Evolutionary conservation across 2,888 invertebrate genomes (phyloP).

Genomic region (Leucophenga montana): DNA sequence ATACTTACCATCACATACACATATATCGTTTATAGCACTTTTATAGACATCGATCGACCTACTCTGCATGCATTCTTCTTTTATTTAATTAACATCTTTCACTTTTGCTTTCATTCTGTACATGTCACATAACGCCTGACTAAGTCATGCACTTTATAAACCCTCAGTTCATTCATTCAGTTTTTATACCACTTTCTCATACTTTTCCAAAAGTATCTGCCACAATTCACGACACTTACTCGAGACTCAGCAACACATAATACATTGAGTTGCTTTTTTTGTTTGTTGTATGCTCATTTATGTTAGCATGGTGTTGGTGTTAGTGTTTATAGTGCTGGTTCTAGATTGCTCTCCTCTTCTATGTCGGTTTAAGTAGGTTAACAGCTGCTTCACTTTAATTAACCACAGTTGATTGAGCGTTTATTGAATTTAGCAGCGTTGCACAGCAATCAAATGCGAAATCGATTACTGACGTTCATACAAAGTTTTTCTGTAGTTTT

Average conservation of each 20-base stretch:
- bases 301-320: neutral
- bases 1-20: no score
- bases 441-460: neutral
- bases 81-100: slow-evolving; percentile 15
- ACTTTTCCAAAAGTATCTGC: neutral
- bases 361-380: slow-evolving; percentile 25
- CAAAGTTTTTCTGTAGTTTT: neutral
- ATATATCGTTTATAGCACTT: no score
- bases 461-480: neutral
- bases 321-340: neutral
- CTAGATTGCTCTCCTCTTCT: slow-evolving; percentile 21
- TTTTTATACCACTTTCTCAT: no score
- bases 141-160: neutral
- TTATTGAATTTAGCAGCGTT: slow-evolving; percentile 18
- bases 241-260: no score
- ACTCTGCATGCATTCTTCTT: slow-evolving; percentile 3
- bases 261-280: no score
- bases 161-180: neutral
- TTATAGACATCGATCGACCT: slow-evolving; percentile 1
- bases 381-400: slow-evolving; percentile 28
- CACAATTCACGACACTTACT: no score
- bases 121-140: neutral
- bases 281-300: neutral
- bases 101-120: slow-evolving; percentile 12
- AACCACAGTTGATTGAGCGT: slow-evolving; percentile 27